Evolutionary conservation across 1,140 invertebrate species (phyloP).

Genomic region (Brachionus rubens): DNA sequence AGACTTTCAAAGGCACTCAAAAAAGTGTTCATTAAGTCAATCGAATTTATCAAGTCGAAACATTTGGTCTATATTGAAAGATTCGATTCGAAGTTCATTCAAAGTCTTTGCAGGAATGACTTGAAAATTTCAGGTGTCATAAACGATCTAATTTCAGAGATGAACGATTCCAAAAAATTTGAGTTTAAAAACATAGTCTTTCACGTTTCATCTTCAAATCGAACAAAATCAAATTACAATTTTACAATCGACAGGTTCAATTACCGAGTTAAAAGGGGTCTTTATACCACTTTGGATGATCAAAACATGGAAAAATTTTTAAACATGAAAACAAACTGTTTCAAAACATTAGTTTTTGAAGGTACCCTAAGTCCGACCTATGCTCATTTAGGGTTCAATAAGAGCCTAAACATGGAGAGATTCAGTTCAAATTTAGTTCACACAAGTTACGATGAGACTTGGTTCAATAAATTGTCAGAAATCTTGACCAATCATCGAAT

Average conservation of each 20-base stretch:
- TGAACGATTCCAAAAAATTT: neutral
- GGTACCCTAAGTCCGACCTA: neutral
- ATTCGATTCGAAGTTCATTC: neutral
- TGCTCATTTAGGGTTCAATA: slow-evolving; percentile 18
- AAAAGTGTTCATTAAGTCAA: neutral
- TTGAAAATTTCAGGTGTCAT: neutral
- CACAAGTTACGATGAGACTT: neutral
- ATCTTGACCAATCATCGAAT: neutral
- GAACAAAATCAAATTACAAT: neutral
- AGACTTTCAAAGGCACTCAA: neutral
- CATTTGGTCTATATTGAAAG: neutral
- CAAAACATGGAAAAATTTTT: neutral
- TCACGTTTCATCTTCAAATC: neutral
- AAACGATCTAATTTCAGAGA: neutral
- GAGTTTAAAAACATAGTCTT: neutral
- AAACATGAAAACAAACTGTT: neutral
- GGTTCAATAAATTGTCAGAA: neutral
- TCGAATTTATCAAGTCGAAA: neutral
- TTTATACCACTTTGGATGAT: neutral
- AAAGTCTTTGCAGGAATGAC: neutral
- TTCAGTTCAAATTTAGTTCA: neutral
- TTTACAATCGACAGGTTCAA: neutral
- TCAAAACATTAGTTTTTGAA: neutral
- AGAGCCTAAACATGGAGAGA: neutral
- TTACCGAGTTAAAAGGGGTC: neutral